Conservation (phyloP, 2,888 invertebrate genomes). For the Volucella zonaria region DNA sequence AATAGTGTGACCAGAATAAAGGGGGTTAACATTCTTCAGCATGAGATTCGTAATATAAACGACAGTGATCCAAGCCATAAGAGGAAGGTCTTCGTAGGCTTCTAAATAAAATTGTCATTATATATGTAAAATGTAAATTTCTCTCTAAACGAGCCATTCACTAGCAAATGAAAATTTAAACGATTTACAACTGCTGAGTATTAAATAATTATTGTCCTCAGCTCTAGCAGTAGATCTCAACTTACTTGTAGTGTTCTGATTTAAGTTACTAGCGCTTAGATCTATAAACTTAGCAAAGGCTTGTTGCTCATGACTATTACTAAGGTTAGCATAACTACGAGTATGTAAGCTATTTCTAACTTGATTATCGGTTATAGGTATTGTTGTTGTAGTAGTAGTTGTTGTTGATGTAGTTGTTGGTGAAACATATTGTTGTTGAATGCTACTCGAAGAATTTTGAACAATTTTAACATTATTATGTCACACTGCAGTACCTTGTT, state of each 20-base stretch:
- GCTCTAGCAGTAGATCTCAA: constrained; percentile 74
- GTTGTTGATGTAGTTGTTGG: constrained; percentile 66
- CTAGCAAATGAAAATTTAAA: constrained; percentile 81
- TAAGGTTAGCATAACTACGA: constrained; percentile 50
- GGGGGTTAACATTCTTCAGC: too few relatives aligned
- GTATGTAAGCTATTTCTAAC: constrained; percentile 43
- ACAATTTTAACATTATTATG: constrained; percentile 78
- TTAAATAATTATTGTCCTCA: constrained; percentile 81
- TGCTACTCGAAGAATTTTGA: constrained; percentile 53
- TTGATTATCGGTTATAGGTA: constrained; percentile 55
- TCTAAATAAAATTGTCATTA: background rate
- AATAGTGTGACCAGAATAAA: too few relatives aligned
- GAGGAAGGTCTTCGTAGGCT: too few relatives aligned
- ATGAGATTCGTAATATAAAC: too few relatives aligned
- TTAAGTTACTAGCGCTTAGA: constrained; percentile 61
- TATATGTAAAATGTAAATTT: background rate
- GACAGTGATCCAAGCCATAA: too few relatives aligned
- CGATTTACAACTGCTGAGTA: constrained; percentile 81
- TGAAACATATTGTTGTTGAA: constrained; percentile 59
- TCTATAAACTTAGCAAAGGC: constrained; percentile 48
- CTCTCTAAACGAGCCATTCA: constrained; percentile 81
- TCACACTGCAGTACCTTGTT: constrained; percentile 82
- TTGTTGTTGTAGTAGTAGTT: constrained; percentile 35
- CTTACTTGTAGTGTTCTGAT: constrained; percentile 52
- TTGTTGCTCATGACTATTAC: constrained; percentile 59